phyloP scores from a whole-genome alignment of 1,140 invertebrate species.

The Arctopsyche grandis region DNA sequence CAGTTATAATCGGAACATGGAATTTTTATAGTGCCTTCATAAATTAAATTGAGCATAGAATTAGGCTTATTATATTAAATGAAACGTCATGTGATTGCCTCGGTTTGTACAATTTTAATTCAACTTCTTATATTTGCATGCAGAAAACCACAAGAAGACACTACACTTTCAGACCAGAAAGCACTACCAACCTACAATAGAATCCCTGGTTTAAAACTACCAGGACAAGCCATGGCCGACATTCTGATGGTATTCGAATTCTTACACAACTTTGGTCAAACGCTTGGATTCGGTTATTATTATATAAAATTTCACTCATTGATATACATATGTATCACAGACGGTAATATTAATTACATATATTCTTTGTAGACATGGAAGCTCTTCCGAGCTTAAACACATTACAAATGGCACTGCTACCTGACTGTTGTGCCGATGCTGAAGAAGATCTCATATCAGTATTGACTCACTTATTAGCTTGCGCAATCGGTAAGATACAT shows the following conservation, averaged over 20 bases:
- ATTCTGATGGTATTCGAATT: conserved; percentile 95
- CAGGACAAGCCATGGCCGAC: conserved; percentile 90
- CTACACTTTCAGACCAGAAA: conserved; percentile 79
- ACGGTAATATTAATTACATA: not conserved
- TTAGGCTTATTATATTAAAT: not conserved
- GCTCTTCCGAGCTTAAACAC: conserved; percentile 86
- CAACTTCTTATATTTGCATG: conserved; percentile 19
- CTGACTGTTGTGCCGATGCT: conserved; percentile 78
- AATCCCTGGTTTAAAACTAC: conserved; percentile 82
- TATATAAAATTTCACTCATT: conserved; percentile 17
- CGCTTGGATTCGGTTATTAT: conserved; percentile 86
- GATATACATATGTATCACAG: not conserved
- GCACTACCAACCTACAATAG: conserved; percentile 79
- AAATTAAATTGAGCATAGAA: no score
- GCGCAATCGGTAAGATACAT: conserved; percentile 76
- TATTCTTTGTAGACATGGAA: conserved; percentile 77
- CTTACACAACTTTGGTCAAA: conserved; percentile 93
- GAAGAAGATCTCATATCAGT: conserved; percentile 90
- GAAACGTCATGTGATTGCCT: not conserved
- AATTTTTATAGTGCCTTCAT: no score
- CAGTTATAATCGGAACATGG: no score
- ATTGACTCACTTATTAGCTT: conserved; percentile 88
- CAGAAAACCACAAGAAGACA: conserved; percentile 88
- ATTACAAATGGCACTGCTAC: conserved; percentile 85
- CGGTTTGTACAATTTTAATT: no score